A percentile compares a stretch with the other conserved stretches of the same genome.
phyloP scores from a whole-genome alignment of 2,888 invertebrate species.

The Ichneumon xanthorius region DNA sequence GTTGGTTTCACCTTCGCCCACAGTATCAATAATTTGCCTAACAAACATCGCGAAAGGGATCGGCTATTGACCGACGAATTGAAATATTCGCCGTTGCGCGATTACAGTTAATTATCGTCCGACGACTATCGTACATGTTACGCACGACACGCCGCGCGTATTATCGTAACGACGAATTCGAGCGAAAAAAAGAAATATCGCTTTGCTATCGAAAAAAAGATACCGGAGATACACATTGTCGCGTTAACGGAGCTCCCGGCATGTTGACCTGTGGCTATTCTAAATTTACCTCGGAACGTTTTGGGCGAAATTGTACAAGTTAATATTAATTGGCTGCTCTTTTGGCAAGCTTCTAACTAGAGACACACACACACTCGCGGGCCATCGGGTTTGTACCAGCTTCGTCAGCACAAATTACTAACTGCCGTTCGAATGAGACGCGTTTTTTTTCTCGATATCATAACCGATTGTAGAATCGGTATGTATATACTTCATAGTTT shows the following conservation, averaged over 20 bases:
- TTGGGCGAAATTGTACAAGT: slow-evolving; percentile 67
- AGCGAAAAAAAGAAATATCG: neutral
- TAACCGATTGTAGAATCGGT: slow-evolving; percentile 59
- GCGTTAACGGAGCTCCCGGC: slow-evolving; percentile 3
- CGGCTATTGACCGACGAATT: neutral
- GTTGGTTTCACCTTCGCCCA: slow-evolving; percentile 39
- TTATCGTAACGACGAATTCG: neutral
- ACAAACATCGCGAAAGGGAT: neutral
- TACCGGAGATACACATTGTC: neutral
- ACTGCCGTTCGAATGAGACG: slow-evolving; percentile 77
- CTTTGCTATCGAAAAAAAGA: neutral
- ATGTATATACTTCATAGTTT: slow-evolving; percentile 66
- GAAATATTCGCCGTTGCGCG: slow-evolving; percentile 18
- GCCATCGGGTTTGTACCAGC: slow-evolving; percentile 66
- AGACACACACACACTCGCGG: slow-evolving; percentile 55
- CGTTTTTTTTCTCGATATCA: slow-evolving; percentile 53
- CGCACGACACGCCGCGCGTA: neutral
- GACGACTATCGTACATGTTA: neutral
- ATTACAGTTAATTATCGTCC: neutral
- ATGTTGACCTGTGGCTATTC: slow-evolving; percentile 61
- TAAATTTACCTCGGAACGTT: slow-evolving; percentile 65
- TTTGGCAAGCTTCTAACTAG: slow-evolving; percentile 69
- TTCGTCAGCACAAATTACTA: slow-evolving; percentile 76
- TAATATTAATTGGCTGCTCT: slow-evolving; percentile 71
- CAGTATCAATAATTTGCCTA: slow-evolving; percentile 35